These are phyloP conservation scores for Lerema accius DNA, from an alignment of 1,140 invertebrate species.

Conservation along the genomic window DNA sequence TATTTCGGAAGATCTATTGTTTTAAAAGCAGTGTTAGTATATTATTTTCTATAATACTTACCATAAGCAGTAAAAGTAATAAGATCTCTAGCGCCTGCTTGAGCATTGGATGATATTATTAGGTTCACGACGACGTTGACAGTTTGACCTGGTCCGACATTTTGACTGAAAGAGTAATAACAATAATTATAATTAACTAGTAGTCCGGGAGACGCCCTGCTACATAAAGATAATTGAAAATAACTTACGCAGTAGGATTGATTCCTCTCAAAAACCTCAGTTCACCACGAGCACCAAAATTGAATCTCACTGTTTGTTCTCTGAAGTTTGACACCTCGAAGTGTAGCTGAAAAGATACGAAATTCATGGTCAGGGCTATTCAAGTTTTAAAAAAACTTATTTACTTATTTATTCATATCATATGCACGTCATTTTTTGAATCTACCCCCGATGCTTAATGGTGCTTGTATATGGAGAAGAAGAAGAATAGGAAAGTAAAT, in stretches of 20 bases:
- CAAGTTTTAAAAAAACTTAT: too few relatives aligned
- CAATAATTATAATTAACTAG: too few relatives aligned
- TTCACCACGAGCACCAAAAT: constrained; percentile 82
- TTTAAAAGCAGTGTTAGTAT: too few relatives aligned
- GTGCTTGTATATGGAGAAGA: too few relatives aligned
- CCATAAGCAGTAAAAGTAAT: constrained; percentile 83
- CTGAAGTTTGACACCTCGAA: constrained; percentile 84
- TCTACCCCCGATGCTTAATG: too few relatives aligned
- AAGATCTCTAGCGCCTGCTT: constrained; percentile 80
- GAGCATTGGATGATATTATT: constrained; percentile 70
- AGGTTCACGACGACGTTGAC: constrained; percentile 81
- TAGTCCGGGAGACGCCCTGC: too few relatives aligned
- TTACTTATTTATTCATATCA: too few relatives aligned
- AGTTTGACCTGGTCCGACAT: constrained; percentile 80
- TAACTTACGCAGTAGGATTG: constrained; percentile 57
- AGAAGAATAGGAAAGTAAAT: too few relatives aligned
- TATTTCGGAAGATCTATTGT: too few relatives aligned
- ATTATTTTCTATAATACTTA: constrained; percentile 41
- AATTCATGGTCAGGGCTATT: constrained; percentile 7
- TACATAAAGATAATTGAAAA: constrained; percentile 3
- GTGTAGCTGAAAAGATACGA: constrained; percentile 65
- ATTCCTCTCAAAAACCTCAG: constrained; percentile 79
- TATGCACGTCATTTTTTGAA: too few relatives aligned
- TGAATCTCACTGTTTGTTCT: constrained; percentile 75
- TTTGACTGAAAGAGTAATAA: constrained; percentile 64